Conservation (phyloP, 2,113 vertebrate genomes). For the Lagopus muta region DNA sequence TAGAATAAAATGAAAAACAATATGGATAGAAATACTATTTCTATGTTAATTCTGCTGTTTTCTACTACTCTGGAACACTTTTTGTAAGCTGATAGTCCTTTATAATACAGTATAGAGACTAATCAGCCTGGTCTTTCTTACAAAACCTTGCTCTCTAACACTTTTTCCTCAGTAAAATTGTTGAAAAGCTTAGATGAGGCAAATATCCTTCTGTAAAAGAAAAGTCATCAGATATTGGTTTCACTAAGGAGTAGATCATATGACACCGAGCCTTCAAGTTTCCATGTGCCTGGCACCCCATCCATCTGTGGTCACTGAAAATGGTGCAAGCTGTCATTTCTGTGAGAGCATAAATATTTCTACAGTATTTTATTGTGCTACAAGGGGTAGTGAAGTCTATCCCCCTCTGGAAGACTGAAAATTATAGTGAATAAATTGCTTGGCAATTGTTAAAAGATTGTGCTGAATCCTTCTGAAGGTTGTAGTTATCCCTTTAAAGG, state of each 20-base stretch:
- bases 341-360: background rate
- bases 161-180: background rate
- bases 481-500: background rate
- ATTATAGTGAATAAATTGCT: background rate
- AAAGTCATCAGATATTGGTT: background rate
- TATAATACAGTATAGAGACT: rapidly evolving
- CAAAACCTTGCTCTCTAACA: background rate
- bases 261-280: background rate
- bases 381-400: background rate
- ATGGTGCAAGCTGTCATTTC: background rate
- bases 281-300: background rate
- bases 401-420: background rate
- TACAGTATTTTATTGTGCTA: background rate
- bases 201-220: background rate
- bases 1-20: background rate
- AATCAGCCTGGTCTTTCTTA: background rate
- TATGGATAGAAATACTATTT: background rate
- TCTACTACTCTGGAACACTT: background rate
- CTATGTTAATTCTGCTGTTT: background rate
- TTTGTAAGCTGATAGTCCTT: background rate
- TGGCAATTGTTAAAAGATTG: background rate
- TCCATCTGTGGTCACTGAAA: background rate
- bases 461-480: background rate
- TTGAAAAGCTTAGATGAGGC: background rate
- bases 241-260: background rate